phyloP scores from a whole-genome alignment of 2,113 vertebrate genomes.

The Toxostoma redivivum region DNA sequence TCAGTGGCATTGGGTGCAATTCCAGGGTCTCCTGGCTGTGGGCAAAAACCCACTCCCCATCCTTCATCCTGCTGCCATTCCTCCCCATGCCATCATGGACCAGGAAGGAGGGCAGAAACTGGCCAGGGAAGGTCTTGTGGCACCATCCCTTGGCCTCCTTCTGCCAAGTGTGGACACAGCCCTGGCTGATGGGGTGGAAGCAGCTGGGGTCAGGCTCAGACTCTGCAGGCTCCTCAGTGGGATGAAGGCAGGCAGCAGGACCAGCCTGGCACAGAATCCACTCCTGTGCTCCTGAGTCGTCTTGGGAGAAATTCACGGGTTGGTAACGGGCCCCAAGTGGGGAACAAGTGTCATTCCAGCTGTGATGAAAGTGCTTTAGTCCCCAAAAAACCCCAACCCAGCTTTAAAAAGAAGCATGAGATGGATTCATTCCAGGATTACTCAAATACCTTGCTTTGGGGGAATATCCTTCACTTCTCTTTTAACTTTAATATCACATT shows the following conservation, averaged over 20 bases:
- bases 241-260: neutral
- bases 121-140: too few relatives aligned
- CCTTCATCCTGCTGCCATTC: too few relatives aligned
- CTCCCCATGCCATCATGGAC: too few relatives aligned
- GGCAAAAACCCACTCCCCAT: too few relatives aligned
- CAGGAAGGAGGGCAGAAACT: too few relatives aligned
- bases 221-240: neutral
- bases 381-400: neutral
- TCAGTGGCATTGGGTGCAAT: too few relatives aligned
- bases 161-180: neutral
- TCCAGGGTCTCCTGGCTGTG: too few relatives aligned
- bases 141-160: neutral
- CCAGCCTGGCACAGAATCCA: neutral
- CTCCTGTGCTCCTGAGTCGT: rapidly evolving
- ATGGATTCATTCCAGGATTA: constrained; percentile 57
- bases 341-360: neutral
- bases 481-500: constrained; percentile 67
- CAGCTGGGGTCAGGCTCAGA: neutral
- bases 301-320: neutral
- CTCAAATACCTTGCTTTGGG: constrained; percentile 55
- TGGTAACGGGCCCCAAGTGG: neutral
- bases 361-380: neutral
- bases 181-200: neutral
- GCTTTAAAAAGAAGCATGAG: constrained; percentile 37
- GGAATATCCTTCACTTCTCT: constrained; percentile 60